Conservation (phyloP, 1,140 invertebrate species). For the Apis dorsata region DNA sequence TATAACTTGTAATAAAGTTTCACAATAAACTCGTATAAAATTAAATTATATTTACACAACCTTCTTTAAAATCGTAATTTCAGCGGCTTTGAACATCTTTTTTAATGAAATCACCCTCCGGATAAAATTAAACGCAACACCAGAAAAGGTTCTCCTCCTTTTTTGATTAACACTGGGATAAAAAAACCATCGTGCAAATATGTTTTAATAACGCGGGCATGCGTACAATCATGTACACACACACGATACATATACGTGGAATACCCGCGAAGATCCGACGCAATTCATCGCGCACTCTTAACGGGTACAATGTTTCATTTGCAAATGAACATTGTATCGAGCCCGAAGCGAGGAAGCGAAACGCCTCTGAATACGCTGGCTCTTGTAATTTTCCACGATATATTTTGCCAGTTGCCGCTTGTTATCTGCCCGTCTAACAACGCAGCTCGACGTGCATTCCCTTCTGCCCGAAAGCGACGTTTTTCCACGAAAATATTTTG, state of each 20-base stretch:
- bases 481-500: slow-evolving; percentile 1
- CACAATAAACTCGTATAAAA: too few species aligned
- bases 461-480: neutral
- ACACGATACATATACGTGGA: neutral
- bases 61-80: too few species aligned
- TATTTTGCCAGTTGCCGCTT: slow-evolving; percentile 8
- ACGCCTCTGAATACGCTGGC: neutral
- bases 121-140: too few species aligned
- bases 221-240: neutral
- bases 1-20: too few species aligned
- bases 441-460: neutral
- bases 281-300: slow-evolving; percentile 6
- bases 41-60: too few species aligned
- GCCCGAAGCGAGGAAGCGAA: neutral
- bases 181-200: neutral
- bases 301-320: slow-evolving; percentile 3
- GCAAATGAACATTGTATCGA: slow-evolving; percentile 19
- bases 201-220: neutral
- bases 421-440: slow-evolving; percentile 21
- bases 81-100: too few species aligned
- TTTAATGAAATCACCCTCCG: too few species aligned
- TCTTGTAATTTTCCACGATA: slow-evolving; percentile 33
- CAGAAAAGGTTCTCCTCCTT: neutral
- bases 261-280: neutral
- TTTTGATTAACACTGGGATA: neutral